Percentiles rank a stretch among this genome's conserved stretches.
Evolutionary conservation across 2,888 invertebrate genomes (phyloP).

Genomic region (Andrena praecox): DNA sequence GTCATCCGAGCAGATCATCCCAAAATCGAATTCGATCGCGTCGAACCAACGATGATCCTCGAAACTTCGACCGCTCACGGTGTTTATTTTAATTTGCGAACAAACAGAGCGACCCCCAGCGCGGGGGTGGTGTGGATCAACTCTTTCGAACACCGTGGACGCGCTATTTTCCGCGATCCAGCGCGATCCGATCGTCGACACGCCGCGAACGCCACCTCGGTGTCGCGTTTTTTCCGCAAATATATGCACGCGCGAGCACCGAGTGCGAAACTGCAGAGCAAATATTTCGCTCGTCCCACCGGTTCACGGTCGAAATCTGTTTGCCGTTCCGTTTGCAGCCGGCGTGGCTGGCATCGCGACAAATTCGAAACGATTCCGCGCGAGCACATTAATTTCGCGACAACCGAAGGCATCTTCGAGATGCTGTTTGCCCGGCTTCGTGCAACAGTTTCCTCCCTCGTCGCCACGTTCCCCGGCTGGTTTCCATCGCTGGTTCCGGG

Average conservation of each 20-base stretch:
- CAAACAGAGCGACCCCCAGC: background rate
- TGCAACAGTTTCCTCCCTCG: conserved; percentile 23
- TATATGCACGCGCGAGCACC: conserved; percentile 15
- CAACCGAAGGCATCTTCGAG: conserved; percentile 1
- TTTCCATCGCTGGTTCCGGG: background rate
- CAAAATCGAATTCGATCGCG: background rate
- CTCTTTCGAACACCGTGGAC: conserved; percentile 5
- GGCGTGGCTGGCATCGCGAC: conserved; percentile 22
- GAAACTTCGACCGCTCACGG: background rate
- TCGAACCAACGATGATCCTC: background rate
- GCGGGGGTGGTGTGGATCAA: background rate
- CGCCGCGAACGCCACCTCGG: conserved; percentile 12
- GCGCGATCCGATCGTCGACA: conserved; percentile 8
- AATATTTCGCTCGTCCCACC: conserved; percentile 40
- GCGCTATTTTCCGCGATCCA: conserved; percentile 16
- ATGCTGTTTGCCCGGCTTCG: conserved; percentile 8
- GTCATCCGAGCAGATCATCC: background rate
- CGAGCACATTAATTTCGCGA: conserved; percentile 11
- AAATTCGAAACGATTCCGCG: conserved; percentile 39
- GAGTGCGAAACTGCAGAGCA: conserved; percentile 39
- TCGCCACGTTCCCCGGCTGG: conserved; percentile 7
- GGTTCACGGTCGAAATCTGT: conserved; percentile 44
- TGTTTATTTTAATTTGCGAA: conserved; percentile 24
- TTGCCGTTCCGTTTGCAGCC: conserved; percentile 35
- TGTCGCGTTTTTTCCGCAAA: conserved; percentile 40